phyloP scores from a whole-genome alignment of 2,888 invertebrate species.

The Apamea crenata region DNA sequence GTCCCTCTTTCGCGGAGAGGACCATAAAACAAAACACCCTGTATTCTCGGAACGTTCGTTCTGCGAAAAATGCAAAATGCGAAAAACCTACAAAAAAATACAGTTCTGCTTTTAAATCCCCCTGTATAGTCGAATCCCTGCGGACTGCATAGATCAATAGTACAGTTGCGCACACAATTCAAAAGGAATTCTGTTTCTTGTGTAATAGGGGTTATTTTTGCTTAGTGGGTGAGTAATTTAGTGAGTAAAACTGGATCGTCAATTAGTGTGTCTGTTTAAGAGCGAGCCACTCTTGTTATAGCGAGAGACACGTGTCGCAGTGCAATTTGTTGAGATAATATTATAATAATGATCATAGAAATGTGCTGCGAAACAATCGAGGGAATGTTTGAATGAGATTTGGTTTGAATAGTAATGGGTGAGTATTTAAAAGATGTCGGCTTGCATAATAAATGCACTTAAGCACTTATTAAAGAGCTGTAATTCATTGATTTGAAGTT shows the following conservation, averaged over 20 bases:
- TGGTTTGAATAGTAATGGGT: neutral
- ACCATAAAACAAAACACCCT: conserved; percentile 58
- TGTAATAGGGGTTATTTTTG: conserved; percentile 64
- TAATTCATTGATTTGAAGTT: neutral
- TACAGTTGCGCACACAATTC: conserved; percentile 56
- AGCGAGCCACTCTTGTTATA: conserved; percentile 69
- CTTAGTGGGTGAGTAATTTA: conserved; percentile 58
- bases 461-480: neutral
- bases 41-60: conserved; percentile 54
- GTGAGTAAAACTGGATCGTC: conserved; percentile 73
- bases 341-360: conserved; percentile 57
- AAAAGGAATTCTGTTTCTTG: conserved; percentile 65
- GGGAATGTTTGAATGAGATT: conserved; percentile 37
- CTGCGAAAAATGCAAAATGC: conserved; percentile 54
- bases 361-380: conserved; percentile 47
- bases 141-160: conserved; percentile 75
- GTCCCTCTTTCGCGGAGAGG: conserved; percentile 20
- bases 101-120: conserved; percentile 70
- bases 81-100: conserved; percentile 53
- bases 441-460: conserved; percentile 11
- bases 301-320: conserved; percentile 67
- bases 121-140: conserved; percentile 76
- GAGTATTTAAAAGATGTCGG: neutral
- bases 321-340: conserved; percentile 66
- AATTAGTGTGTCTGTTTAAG: conserved; percentile 79